These are phyloP conservation scores for Nannoperca australis DNA, from an alignment of 2,797 vertebrate genomes.

Conservation along the genomic window DNA sequence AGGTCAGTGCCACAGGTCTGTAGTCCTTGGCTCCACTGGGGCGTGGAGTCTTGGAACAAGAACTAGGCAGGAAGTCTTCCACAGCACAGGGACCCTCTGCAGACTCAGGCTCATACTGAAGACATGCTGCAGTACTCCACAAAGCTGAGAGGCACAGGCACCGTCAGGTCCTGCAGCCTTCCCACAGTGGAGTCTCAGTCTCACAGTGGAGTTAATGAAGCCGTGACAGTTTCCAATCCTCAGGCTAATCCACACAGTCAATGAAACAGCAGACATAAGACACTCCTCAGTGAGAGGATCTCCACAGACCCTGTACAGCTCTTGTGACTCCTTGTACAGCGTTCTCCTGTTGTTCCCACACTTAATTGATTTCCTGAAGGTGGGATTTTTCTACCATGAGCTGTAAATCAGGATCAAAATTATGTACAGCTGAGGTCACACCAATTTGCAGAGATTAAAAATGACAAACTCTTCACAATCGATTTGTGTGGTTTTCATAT, in stretches of 20 bases:
- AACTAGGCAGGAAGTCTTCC: no score
- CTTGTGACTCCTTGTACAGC: background rate
- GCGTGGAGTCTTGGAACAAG: no score
- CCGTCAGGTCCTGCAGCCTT: no score
- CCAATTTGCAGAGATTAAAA: conserved; percentile 46
- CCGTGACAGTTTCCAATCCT: background rate
- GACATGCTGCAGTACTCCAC: no score
- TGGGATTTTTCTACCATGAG: conserved; percentile 37
- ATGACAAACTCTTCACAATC: conserved; percentile 32
- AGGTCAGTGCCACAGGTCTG: no score
- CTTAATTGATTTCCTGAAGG: conserved; percentile 45
- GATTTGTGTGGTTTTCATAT: conserved; percentile 24
- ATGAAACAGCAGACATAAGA: conserved; percentile 2
- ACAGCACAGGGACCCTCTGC: no score
- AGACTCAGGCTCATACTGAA: no score
- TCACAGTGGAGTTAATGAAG: no score
- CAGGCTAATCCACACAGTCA: background rate
- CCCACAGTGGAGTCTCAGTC: no score
- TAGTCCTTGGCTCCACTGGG: no score
- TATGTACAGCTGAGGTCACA: conserved; percentile 35
- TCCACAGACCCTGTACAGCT: background rate
- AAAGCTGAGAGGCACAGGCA: no score
- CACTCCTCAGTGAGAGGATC: background rate
- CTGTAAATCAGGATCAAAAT: conserved; percentile 54
- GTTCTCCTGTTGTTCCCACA: conserved; percentile 9